Percentiles rank a stretch among this genome's conserved stretches.
These are phyloP conservation scores for Myripristis murdjan DNA, from an alignment of 2,797 vertebrate species.

Conservation along the genomic window DNA sequence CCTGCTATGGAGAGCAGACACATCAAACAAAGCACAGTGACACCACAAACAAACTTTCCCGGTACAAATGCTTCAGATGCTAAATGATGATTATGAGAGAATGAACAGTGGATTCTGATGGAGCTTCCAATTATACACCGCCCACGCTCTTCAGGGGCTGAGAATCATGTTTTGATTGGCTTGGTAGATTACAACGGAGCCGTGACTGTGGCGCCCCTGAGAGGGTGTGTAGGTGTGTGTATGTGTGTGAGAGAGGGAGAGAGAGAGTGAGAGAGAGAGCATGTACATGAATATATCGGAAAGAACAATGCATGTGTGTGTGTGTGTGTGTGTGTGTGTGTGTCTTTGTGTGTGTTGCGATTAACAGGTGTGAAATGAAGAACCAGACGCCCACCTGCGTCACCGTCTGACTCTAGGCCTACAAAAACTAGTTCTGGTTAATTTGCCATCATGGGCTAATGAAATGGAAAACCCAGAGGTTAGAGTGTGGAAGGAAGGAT, in stretches of 20 bases:
- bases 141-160: constrained; percentile 44
- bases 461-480: constrained; percentile 24
- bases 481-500: constrained; percentile 3
- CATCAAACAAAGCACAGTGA: background rate
- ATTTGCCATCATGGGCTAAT: constrained; percentile 20
- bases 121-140: constrained; percentile 39
- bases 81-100: background rate
- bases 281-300: background rate
- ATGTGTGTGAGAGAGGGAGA: constrained; percentile 28
- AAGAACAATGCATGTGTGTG: constrained; percentile 21
- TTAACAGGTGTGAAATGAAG: constrained; percentile 79
- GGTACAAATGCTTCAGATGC: background rate
- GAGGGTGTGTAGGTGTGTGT: constrained; percentile 24
- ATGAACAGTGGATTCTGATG: constrained; percentile 10
- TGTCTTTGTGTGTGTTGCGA: constrained; percentile 21
- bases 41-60: background rate
- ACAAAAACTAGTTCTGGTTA: constrained; percentile 8
- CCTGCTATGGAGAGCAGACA: background rate
- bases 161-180: constrained; percentile 60
- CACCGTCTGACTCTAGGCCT: constrained; percentile 53
- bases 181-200: constrained; percentile 43
- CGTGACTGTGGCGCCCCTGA: constrained; percentile 51
- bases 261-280: background rate
- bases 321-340: constrained; percentile 32
- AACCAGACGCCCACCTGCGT: constrained; percentile 66